Evolutionary conservation across 1,140 invertebrate genomes (phyloP).

Genomic region (Chlorops oryzae): DNA sequence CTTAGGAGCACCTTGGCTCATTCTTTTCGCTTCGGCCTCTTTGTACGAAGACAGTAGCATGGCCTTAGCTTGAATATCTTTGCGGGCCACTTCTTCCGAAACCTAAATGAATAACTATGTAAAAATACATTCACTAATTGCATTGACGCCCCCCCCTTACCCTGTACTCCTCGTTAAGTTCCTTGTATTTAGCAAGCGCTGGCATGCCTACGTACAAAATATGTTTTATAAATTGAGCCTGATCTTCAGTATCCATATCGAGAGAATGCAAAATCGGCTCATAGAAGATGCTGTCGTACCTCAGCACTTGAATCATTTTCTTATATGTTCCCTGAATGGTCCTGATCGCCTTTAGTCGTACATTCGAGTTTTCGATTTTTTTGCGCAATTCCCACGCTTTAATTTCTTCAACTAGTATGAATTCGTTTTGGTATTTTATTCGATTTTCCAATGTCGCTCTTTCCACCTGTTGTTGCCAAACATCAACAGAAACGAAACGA

Average conservation of each 20-base stretch:
- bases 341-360: conserved; percentile 40
- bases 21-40: too few species aligned
- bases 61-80: conserved; percentile 29
- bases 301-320: conserved; percentile 38
- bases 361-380: conserved; percentile 41
- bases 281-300: conserved; percentile 41
- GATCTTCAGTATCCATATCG: conserved; percentile 37
- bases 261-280: conserved; percentile 41
- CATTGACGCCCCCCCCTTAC: conserved; percentile 6
- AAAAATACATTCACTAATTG: not conserved
- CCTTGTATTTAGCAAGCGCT: conserved; percentile 35
- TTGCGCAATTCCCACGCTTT: conserved; percentile 30
- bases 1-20: not conserved
- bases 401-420: conserved; percentile 32
- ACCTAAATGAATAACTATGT: conserved; percentile 3
- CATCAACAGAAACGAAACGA: too few species aligned
- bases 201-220: conserved; percentile 39
- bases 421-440: conserved; percentile 43
- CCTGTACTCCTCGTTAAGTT: conserved; percentile 30
- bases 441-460: conserved; percentile 33
- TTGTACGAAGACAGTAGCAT: too few species aligned
- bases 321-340: conserved; percentile 40
- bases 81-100: conserved; percentile 20
- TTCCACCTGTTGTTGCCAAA: conserved; percentile 7
- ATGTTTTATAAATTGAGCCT: conserved; percentile 40